A percentile compares a stretch with the other conserved stretches of the same genome.
Conservation (phyloP, 2,888 invertebrate species). For the Pycnomerus fuliginosus region DNA sequence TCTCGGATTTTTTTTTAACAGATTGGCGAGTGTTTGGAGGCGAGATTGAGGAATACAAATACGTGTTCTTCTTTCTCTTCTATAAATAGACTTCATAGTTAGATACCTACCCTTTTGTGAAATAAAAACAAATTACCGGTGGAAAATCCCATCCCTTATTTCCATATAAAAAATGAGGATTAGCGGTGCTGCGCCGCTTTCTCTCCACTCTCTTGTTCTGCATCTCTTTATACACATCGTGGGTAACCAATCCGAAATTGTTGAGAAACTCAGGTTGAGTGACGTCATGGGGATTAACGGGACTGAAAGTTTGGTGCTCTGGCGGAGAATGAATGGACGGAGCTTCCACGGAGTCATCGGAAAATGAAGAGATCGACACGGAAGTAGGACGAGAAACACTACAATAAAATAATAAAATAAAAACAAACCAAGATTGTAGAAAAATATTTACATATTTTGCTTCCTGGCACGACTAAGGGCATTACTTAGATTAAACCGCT, state of each 20-base stretch:
- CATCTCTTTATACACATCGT: slow-evolving; percentile 53
- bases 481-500: slow-evolving; percentile 44
- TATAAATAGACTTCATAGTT: too few species aligned
- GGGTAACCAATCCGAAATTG: slow-evolving; percentile 54
- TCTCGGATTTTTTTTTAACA: slow-evolving; percentile 44
- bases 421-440: slow-evolving; percentile 4
- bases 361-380: slow-evolving; percentile 43
- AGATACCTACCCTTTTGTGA: too few species aligned
- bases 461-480: slow-evolving; percentile 48
- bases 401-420: slow-evolving; percentile 19
- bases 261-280: slow-evolving; percentile 52
- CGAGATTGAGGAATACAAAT: slow-evolving; percentile 53
- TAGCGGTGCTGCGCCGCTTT: slow-evolving; percentile 58
- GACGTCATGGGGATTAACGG: slow-evolving; percentile 46
- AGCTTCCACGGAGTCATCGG: slow-evolving; percentile 48
- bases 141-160: slow-evolving; percentile 49
- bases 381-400: slow-evolving; percentile 42
- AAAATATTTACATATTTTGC: slow-evolving; percentile 48
- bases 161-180: slow-evolving; percentile 58
- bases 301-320: slow-evolving; percentile 37
- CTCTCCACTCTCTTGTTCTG: slow-evolving; percentile 57
- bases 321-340: slow-evolving; percentile 41
- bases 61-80: slow-evolving; percentile 55
- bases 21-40: slow-evolving; percentile 57
- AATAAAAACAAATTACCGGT: slow-evolving; percentile 18